These are phyloP conservation scores for Trichogramma pretiosum DNA, from an alignment of 1,140 invertebrate species.

Conservation along the genomic window DNA sequence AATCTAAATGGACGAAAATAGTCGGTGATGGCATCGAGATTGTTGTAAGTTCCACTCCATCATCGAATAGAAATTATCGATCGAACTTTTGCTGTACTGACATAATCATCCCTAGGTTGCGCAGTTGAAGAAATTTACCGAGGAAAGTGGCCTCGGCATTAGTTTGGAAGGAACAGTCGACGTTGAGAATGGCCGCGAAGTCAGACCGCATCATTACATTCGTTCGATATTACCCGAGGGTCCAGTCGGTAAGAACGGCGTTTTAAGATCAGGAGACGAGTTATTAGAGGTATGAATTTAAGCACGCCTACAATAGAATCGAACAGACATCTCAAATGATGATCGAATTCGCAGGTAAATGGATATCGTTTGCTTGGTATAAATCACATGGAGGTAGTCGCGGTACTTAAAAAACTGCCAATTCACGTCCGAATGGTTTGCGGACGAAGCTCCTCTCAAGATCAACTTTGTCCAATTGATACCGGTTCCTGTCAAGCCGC, in stretches of 20 bases:
- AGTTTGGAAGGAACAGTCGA: slow-evolving; percentile 94
- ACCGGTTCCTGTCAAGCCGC: slow-evolving; percentile 56
- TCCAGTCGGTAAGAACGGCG: slow-evolving; percentile 81
- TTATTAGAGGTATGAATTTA: slow-evolving; percentile 56
- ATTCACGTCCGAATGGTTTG: slow-evolving; percentile 90
- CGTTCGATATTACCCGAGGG: slow-evolving; percentile 87
- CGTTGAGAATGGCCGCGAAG: slow-evolving; percentile 82
- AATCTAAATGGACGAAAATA: slow-evolving; percentile 76
- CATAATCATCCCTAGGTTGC: slow-evolving; percentile 53
- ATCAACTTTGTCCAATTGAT: slow-evolving; percentile 51
- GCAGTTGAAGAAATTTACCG: slow-evolving; percentile 75
- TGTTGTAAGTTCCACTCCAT: slow-evolving; percentile 60
- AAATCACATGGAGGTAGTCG: slow-evolving; percentile 93
- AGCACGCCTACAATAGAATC: too few species aligned
- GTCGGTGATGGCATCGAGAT: slow-evolving; percentile 76
- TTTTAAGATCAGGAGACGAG: slow-evolving; percentile 52
- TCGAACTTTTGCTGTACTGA: neutral
- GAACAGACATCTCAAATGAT: too few species aligned
- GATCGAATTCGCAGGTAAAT: slow-evolving; percentile 72
- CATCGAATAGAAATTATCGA: too few species aligned
- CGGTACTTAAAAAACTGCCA: slow-evolving; percentile 89
- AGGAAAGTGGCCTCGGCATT: slow-evolving; percentile 86
- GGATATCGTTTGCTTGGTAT: slow-evolving; percentile 88
- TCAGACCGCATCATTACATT: slow-evolving; percentile 89
- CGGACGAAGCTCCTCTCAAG: slow-evolving; percentile 53